These are phyloP conservation scores for Lordiphosa clarofinis DNA, from an alignment of 1,140 invertebrate genomes.

Conservation along the genomic window DNA sequence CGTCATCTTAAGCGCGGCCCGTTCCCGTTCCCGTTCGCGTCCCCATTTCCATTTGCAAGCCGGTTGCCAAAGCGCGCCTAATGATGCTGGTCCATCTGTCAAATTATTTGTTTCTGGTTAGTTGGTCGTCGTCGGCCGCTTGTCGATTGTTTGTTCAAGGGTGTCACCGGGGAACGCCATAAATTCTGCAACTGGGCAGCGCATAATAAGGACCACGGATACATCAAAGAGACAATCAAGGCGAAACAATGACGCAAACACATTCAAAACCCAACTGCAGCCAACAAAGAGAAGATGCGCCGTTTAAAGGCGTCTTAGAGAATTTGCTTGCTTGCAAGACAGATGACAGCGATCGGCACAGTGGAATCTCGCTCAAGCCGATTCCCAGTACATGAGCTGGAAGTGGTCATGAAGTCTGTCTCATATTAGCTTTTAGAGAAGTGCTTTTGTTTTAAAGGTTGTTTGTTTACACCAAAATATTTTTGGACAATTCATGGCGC, in stretches of 20 bases:
- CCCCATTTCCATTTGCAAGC: neutral
- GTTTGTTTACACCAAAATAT: no score
- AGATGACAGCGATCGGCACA: neutral
- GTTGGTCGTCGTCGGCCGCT: constrained; percentile 6
- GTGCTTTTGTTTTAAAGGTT: no score
- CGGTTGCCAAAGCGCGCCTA: neutral
- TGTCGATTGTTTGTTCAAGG: constrained; percentile 34
- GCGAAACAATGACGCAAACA: constrained; percentile 40
- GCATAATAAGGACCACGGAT: constrained; percentile 38
- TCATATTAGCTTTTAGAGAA: no score
- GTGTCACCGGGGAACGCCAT: constrained; percentile 50
- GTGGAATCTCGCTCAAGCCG: neutral
- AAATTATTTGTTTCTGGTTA: constrained; percentile 28
- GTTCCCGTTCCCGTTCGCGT: neutral
- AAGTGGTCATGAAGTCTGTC: no score
- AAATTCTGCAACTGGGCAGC: constrained; percentile 34
- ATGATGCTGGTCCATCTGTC: constrained; percentile 33
- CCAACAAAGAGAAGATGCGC: constrained; percentile 15
- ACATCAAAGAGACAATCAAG: constrained; percentile 63
- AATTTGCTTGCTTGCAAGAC: constrained; percentile 10
- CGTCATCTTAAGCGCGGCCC: neutral
- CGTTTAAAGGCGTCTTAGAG: constrained; percentile 9
- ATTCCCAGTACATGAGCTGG: no score
- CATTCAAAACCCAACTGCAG: constrained; percentile 12
- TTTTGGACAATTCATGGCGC: no score